phyloP scores from a whole-genome alignment of 1,140 invertebrate genomes.

The Gonatopus flavifemur region DNA sequence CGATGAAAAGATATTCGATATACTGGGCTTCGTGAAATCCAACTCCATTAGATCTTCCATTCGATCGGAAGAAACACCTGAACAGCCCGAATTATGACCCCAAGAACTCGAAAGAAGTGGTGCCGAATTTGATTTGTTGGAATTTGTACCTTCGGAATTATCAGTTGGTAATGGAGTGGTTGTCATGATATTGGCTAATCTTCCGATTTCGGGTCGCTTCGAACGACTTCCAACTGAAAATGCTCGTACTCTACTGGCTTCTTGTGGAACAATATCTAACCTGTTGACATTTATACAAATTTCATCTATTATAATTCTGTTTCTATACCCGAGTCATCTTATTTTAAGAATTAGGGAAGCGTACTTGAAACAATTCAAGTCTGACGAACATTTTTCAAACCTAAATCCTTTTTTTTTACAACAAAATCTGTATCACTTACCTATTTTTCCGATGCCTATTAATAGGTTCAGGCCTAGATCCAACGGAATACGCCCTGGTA shows the following conservation, averaged over 20 bases:
- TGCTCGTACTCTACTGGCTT: conserved; percentile 63
- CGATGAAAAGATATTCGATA: conserved; percentile 39
- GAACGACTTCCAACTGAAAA: conserved; percentile 72
- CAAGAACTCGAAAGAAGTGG: conserved; percentile 55
- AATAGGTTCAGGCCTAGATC: conserved; percentile 70
- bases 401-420: too few relatives aligned
- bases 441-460: conserved; percentile 54
- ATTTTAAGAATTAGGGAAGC: not conserved
- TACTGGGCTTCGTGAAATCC: conserved; percentile 67
- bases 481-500: conserved; percentile 82
- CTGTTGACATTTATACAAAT: conserved; percentile 23
- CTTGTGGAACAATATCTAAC: conserved; percentile 50
- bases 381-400: not conserved
- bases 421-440: conserved; percentile 17
- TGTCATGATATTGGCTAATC: conserved; percentile 58
- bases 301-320: too few relatives aligned
- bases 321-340: not conserved
- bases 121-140: conserved; percentile 54
- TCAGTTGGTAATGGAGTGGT: conserved; percentile 60
- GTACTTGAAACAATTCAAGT: not conserved
- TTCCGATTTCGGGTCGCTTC: conserved; percentile 56
- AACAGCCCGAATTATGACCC: conserved; percentile 62
- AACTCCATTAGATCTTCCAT: conserved; percentile 81
- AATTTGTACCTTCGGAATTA: conserved; percentile 41
- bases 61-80: conserved; percentile 57